Conservation (phyloP, 2,797 vertebrate species). For the Leptatherina wallacei region DNA sequence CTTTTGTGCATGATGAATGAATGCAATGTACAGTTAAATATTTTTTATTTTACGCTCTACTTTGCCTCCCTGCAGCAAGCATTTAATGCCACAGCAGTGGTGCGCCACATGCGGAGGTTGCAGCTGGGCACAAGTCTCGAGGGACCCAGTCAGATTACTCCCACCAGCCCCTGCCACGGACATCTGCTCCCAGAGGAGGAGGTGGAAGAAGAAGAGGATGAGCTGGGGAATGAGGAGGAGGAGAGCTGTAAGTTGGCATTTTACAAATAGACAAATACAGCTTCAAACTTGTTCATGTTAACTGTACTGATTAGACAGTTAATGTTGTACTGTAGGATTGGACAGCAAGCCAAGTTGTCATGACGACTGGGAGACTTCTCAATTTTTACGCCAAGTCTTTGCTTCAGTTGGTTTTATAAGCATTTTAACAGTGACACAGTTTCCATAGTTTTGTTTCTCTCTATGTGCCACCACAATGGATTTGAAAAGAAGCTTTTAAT, state of each 20-base stretch:
- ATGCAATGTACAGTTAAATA: neutral
- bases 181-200: constrained; percentile 82
- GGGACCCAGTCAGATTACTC: constrained; percentile 85
- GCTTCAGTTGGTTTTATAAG: neutral
- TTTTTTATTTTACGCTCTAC: neutral
- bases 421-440: neutral
- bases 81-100: constrained; percentile 96
- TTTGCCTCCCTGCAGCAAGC: constrained; percentile 87
- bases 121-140: constrained; percentile 95
- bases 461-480: neutral
- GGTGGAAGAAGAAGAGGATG: constrained; percentile 82
- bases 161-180: constrained; percentile 85
- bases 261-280: constrained; percentile 21
- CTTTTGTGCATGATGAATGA: neutral
- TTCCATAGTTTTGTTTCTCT: neutral
- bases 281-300: neutral
- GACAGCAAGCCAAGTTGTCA: neutral
- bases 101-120: constrained; percentile 94
- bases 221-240: constrained; percentile 82
- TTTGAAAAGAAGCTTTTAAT: neutral
- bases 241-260: constrained; percentile 69
- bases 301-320: neutral
- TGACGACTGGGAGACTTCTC: neutral
- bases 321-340: neutral
- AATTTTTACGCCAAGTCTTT: neutral